phyloP scores from a whole-genome alignment of 2,888 invertebrate genomes.

The Cecidostiba fungosa region DNA sequence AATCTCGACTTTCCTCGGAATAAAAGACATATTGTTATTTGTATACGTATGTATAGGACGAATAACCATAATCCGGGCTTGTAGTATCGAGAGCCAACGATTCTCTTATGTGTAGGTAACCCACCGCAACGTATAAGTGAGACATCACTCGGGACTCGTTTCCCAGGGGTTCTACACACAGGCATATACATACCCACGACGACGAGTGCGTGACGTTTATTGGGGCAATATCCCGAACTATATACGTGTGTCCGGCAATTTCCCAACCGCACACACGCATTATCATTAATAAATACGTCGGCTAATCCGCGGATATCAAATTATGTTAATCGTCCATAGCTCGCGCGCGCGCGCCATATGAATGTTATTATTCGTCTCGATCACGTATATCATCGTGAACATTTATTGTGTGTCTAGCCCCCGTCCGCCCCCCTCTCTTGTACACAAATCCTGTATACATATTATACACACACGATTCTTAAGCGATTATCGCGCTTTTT shows the following conservation, averaged over 20 bases:
- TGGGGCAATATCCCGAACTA: conserved; percentile 62
- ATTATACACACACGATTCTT: conserved; percentile 68
- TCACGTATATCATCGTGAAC: background rate
- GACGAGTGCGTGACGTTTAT: conserved; percentile 43
- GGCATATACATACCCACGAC: background rate
- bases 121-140: conserved; percentile 22
- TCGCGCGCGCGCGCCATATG: conserved; percentile 58
- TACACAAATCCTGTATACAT: conserved; percentile 49
- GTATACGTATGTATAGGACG: background rate
- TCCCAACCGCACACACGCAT: conserved; percentile 61
- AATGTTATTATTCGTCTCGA: conserved; percentile 71
- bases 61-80: background rate
- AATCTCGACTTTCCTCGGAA: background rate
- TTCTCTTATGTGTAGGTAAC: background rate
- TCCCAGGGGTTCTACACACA: conserved; percentile 42
- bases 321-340: conserved; percentile 73
- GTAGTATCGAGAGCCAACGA: background rate
- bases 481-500: conserved; percentile 63
- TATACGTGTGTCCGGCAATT: conserved; percentile 8
- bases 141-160: conserved; percentile 16
- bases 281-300: conserved; percentile 72
- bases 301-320: conserved; percentile 70
- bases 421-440: background rate
- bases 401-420: background rate
- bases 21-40: background rate